Conservation (phyloP, 2,797 vertebrate genomes). For the Diglossa cyanea region DNA sequence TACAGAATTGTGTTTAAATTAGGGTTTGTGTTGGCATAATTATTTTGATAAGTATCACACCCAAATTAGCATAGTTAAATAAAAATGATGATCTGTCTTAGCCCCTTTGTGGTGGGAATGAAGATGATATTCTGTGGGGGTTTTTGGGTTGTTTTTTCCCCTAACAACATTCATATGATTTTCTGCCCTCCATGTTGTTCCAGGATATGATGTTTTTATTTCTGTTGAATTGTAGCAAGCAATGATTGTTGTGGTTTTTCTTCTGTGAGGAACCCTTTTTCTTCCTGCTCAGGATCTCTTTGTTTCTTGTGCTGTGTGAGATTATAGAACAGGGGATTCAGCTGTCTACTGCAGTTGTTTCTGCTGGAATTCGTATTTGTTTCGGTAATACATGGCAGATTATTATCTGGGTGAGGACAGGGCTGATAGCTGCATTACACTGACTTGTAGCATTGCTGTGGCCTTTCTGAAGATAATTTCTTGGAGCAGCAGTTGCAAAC, state of each 20-base stretch:
- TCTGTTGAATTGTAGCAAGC: neutral
- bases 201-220: neutral
- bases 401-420: neutral
- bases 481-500: neutral
- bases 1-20: neutral
- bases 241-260: neutral
- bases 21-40: neutral
- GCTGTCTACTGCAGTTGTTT: neutral
- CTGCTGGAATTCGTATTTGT: neutral
- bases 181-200: neutral
- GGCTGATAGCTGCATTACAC: neutral
- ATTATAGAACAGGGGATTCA: neutral
- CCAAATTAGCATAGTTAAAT: neutral
- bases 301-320: neutral
- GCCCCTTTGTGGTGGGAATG: neutral
- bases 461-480: slow-evolving; percentile 2
- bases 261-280: neutral
- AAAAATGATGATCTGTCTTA: neutral
- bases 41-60: neutral
- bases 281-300: neutral
- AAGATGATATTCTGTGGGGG: neutral
- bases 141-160: neutral
- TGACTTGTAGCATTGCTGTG: neutral
- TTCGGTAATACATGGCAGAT: neutral
- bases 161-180: neutral